phyloP scores from a whole-genome alignment of 2,797 vertebrate genomes.

The Smutsia temminckii region DNA sequence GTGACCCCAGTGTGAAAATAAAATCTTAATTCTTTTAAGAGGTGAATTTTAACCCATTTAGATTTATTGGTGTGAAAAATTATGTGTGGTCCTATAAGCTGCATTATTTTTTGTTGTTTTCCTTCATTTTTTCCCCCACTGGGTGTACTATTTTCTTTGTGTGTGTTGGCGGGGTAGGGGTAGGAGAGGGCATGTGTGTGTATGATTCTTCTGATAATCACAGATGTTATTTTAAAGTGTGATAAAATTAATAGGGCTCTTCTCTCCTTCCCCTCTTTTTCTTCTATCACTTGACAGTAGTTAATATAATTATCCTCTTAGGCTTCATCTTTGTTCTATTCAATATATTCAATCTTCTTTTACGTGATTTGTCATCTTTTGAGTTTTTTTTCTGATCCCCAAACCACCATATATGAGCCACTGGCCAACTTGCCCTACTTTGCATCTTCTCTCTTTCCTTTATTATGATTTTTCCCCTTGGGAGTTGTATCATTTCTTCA shows the following conservation, averaged over 20 bases:
- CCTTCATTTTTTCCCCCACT: not conserved
- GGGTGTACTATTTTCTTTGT: not conserved
- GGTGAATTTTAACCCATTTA: conserved; percentile 29
- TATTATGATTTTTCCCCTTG: not conserved
- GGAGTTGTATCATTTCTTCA: not conserved
- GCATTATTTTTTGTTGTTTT: conserved; percentile 6
- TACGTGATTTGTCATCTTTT: not conserved
- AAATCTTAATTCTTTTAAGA: not conserved
- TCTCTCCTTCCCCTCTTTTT: not conserved
- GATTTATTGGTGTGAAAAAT: conserved; percentile 7
- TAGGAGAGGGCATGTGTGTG: not conserved
- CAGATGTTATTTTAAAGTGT: not conserved
- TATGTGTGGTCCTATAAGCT: not conserved
- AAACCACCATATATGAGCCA: not conserved
- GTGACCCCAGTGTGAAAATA: not conserved
- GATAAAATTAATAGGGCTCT: not conserved
- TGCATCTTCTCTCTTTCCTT: not conserved
- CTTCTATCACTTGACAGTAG: not conserved
- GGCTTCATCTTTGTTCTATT: not conserved
- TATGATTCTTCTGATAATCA: not conserved
- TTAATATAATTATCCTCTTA: not conserved
- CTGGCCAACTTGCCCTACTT: not conserved
- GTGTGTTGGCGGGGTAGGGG: too few species aligned
- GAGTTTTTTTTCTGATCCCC: not conserved
- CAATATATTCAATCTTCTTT: not conserved